Conservation (phyloP, 2,888 invertebrate species). For the Epirrhoe alternata region DNA sequence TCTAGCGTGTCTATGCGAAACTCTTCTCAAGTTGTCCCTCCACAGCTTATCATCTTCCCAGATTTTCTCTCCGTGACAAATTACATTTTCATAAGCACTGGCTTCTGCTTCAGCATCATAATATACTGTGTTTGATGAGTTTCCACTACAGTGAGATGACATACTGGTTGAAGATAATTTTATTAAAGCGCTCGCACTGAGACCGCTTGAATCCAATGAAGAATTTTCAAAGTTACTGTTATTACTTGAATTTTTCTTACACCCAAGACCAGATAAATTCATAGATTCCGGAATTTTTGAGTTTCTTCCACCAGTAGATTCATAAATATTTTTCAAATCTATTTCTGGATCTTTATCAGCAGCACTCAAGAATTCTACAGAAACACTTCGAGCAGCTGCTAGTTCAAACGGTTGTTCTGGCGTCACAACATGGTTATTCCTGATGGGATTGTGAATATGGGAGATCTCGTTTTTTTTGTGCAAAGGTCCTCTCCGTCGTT, state of each 20-base stretch:
- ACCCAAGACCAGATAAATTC: conserved; percentile 77
- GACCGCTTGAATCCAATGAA: conserved; percentile 58
- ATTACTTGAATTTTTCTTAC: conserved; percentile 71
- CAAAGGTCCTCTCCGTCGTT: conserved; percentile 86
- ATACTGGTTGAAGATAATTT: conserved; percentile 77
- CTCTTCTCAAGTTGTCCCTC: conserved; percentile 91
- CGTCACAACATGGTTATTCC: conserved; percentile 68
- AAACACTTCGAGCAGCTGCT: conserved; percentile 86
- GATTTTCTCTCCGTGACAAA: conserved; percentile 88
- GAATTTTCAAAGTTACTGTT: conserved; percentile 59
- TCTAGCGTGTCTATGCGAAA: conserved; percentile 92
- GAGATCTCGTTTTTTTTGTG: conserved; percentile 88
- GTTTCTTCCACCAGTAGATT: conserved; percentile 86
- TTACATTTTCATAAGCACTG: conserved; percentile 75
- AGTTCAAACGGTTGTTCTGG: conserved; percentile 79
- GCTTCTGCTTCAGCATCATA: conserved; percentile 79
- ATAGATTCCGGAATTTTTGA: conserved; percentile 84
- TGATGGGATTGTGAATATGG: conserved; percentile 90
- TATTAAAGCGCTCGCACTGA: conserved; percentile 59
- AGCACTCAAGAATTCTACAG: conserved; percentile 87
- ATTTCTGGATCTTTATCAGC: conserved; percentile 88
- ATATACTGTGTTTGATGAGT: conserved; percentile 79
- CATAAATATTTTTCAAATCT: conserved; percentile 90
- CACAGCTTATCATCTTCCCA: conserved; percentile 94
- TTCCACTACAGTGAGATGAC: conserved; percentile 80